A percentile compares a stretch with the other conserved stretches of the same genome.
These are phyloP conservation scores for Podarcis raffonei DNA, from an alignment of 2,113 vertebrate genomes.

Conservation along the genomic window DNA sequence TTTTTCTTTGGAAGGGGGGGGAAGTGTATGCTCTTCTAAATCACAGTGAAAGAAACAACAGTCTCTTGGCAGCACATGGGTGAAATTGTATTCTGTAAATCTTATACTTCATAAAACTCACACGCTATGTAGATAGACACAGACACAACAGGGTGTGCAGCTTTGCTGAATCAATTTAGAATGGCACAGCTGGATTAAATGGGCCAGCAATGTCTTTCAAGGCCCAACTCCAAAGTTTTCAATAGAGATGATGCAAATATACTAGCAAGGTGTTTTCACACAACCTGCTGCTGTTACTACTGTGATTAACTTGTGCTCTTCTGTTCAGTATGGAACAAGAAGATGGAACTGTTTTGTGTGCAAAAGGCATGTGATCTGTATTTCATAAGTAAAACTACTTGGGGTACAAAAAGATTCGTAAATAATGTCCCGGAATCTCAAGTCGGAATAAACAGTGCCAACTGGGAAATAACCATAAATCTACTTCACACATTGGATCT, in stretches of 20 bases:
- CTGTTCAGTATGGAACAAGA: neutral
- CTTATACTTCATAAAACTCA: neutral
- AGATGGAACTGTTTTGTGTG: too few relatives aligned
- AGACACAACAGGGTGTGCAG: neutral
- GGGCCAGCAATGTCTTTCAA: neutral
- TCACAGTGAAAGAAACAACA: conserved; percentile 14
- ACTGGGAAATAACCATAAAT: neutral
- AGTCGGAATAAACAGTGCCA: neutral
- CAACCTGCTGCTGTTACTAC: too few relatives aligned
- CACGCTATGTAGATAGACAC: neutral
- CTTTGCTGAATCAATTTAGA: neutral
- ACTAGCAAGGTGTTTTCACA: too few relatives aligned
- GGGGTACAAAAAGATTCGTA: neutral
- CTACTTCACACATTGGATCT: neutral
- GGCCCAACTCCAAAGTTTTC: neutral
- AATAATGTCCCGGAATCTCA: neutral
- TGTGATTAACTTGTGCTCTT: neutral
- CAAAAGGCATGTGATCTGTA: neutral
- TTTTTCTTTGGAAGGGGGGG: conserved; percentile 44
- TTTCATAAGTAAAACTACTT: neutral
- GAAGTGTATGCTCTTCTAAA: conserved; percentile 45
- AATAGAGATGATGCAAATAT: neutral
- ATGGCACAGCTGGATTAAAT: neutral
- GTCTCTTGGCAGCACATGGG: neutral
- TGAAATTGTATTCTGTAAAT: neutral